phyloP scores from a whole-genome alignment of 92 coral and sea anemone genomes.

The Siderastrea radians region DNA sequence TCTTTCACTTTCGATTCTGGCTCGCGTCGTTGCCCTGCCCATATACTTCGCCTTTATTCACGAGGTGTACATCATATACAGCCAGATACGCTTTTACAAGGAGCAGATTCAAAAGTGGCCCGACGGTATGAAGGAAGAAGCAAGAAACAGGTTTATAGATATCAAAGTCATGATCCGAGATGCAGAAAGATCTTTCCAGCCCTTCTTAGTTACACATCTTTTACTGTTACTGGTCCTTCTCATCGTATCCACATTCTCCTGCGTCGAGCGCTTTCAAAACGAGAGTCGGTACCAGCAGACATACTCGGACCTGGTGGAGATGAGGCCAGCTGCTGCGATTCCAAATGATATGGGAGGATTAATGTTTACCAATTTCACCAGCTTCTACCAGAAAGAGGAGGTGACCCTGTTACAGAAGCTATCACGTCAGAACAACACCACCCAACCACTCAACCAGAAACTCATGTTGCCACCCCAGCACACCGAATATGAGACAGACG shows the following conservation, averaged over 20 bases:
- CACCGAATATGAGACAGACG: slow-evolving; percentile 20
- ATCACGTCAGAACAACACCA: background rate
- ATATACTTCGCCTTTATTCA: slow-evolving; percentile 55
- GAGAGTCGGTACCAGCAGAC: slow-evolving; percentile 54
- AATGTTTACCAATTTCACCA: background rate
- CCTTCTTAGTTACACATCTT: slow-evolving; percentile 54
- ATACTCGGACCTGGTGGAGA: background rate
- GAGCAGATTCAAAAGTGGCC: slow-evolving; percentile 69
- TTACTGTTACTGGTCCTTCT: slow-evolving; percentile 49
- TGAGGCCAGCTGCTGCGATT: background rate
- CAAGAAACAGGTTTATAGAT: slow-evolving; percentile 72
- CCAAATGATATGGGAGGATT: background rate
- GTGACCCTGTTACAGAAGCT: background rate
- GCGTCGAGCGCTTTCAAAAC: slow-evolving; percentile 53
- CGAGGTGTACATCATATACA: slow-evolving; percentile 65
- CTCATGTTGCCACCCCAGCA: background rate
- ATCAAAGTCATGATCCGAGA: slow-evolving; percentile 34
- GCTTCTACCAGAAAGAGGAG: background rate
- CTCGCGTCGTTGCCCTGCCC: slow-evolving; percentile 62
- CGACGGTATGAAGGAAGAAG: slow-evolving; percentile 4
- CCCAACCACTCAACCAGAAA: background rate
- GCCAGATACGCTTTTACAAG: slow-evolving; percentile 60
- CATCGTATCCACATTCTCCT: slow-evolving; percentile 64
- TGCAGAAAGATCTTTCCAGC: slow-evolving; percentile 69
- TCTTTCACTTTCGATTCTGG: slow-evolving; percentile 21